Base-by-base conservation (phyloP, 2,113 vertebrate genomes). In the Ciconia stormi region DNA sequence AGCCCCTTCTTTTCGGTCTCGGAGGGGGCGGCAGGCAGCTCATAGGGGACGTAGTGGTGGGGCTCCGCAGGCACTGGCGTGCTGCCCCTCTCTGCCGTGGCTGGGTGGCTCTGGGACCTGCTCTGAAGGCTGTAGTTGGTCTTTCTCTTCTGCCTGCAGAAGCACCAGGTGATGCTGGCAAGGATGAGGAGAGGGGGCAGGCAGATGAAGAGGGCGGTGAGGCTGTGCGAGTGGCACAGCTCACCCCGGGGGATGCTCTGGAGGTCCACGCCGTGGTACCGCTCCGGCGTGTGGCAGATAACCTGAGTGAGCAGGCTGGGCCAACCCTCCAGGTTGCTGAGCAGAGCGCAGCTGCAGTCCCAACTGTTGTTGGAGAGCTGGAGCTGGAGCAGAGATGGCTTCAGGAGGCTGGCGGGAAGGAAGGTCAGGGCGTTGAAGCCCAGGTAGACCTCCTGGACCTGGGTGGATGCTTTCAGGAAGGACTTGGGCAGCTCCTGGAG, bases 181-280 rank as follows among this genome's bases (percentile, higher is more conserved):
- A 98, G 77, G 86, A 99, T 96, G 74, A 98, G 91, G 53, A 98
- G 65, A 23, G 98, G 93, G 6, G 99, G 99, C 26, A 99, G 95
- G 29, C 98, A 98, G 85, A 99, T 98, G 88, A 99, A 98, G 96
- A 99, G 98, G 7, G 98, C 98, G 0, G 98, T 99, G 53, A 99
- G 98, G 62, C 97, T 91, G 3, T 98, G 96, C 0, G 98, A 98
- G 46, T 30, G 97, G 89, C 99, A 99, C 36, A 97, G 97, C 21
- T 98, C 97, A 1, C 55, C 62, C 7, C 70, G 88, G 15, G 89
- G 94, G 82, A 99, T 85, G 2, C 97, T 98, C 90, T 71, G 93
- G 52, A 99, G 93, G 1, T 65, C 89, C 94, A 91, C 20, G 1
- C 98, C 98, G 0, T 34, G 91, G 20, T 98, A 96, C 27, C 36